These are phyloP conservation scores for Ciconia stormi DNA, from an alignment of 2,113 vertebrate genomes.

Conservation along the genomic window DNA sequence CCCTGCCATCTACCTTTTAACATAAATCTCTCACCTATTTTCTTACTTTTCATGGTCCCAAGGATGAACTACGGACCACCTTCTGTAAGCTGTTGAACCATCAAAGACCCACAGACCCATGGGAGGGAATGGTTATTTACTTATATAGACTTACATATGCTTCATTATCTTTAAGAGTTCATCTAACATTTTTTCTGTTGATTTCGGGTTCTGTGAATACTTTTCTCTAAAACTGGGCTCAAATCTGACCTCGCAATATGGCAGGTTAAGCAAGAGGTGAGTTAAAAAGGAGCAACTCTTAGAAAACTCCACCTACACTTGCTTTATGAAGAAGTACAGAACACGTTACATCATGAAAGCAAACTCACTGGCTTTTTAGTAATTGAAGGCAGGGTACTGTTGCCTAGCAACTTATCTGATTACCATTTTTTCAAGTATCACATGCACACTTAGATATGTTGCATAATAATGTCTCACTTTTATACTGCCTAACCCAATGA, in stretches of 20 bases:
- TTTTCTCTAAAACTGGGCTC: background rate
- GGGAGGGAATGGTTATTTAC: background rate
- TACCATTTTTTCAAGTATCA: conserved; percentile 68
- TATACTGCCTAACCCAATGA: background rate
- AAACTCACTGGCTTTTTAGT: conserved; percentile 52
- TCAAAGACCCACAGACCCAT: background rate
- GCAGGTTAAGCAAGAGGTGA: background rate
- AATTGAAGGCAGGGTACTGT: conserved; percentile 55
- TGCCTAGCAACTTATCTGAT: conserved; percentile 69
- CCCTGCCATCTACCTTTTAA: background rate
- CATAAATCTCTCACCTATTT: background rate
- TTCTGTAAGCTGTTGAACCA: background rate
- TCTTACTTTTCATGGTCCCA: background rate
- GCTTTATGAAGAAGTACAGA: conserved; percentile 24
- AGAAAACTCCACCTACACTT: conserved; percentile 46
- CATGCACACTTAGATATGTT: conserved; percentile 48
- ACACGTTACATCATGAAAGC: conserved; percentile 38
- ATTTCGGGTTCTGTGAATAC: background rate
- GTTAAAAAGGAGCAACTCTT: conserved; percentile 23
- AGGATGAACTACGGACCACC: background rate
- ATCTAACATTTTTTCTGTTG: background rate
- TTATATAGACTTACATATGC: background rate
- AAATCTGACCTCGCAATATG: background rate
- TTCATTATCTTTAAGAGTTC: background rate
- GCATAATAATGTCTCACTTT: conserved; percentile 53